Base-by-base conservation (phyloP, 2,888 invertebrate species). In the Limnephilus lunatus region DNA sequence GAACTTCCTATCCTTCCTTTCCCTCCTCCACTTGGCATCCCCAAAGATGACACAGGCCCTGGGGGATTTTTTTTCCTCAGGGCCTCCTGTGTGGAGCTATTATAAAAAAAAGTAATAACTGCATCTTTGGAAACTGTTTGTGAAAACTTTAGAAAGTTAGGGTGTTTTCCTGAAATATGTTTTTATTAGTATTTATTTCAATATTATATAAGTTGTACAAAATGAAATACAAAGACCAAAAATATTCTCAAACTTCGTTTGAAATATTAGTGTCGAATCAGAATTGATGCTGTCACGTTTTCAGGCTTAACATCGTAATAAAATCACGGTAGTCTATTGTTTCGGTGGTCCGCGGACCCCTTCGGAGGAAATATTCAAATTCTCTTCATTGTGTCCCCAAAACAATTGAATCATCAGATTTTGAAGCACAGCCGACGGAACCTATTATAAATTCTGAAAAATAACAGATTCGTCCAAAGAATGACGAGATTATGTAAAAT, bases 341-440 rank as follows among this genome's bases (percentile, higher is more conserved):
- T 83, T 83, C 35, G 83, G 83, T 19, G 35, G 83, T n/a, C 35
- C 25, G 25, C 68, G 25, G 25, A 68, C 68, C 68, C 68, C 25
- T 53, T 68, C 68, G n/a, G 25, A 68, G 68, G 68, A 83, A 32
- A 83, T 83, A 44, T 44, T 44, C 35, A 44, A 86, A 85, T 86
- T 86, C 86, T 44, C 85, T 44, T 39, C 86, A 86, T 86, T 86
- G 48, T 86, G 35, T 39, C 30, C 14, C 44, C 19, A 44, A 44
- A 30, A 86, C 86, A 86, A 86, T 86, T 86, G 86, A 86, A 44
- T 44, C 86, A 30, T 44, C 86, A 25, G 39, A 86, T 44, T 86
- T 86, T 30, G 30, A 44, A 86, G 44, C n/a, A 44, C 86, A 14
- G 30, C 86, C 44, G 86, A 86, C 44, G 25, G 83, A 44, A 44